Base-by-base conservation (phyloP, 2,888 invertebrate genomes). In the Eupithecia dodoneata region DNA sequence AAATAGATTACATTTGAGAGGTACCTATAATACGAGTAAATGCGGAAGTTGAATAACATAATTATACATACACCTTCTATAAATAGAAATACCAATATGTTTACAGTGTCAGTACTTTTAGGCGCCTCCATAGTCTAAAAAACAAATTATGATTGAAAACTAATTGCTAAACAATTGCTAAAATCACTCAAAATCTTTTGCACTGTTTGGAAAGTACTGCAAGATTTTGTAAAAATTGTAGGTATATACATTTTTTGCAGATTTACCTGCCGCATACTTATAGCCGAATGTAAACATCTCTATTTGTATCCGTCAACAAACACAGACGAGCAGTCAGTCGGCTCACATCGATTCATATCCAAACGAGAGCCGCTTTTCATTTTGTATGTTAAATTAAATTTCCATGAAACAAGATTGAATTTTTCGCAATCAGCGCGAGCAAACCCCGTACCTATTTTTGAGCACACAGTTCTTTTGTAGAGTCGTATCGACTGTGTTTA, bases 351-450 rank as follows among this genome's bases (percentile, higher is more conserved):
- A 92, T 94, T 94, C 94, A 95, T 95, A 94, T 93, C 92, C 91
- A 89, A 70, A 85, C 92, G 91, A 89, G 89, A 86, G 91, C 77
- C 87, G 93, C 94, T 92, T 93, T 94, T 94, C 94, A 94, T 94
- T 95, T 94, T 91, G 93, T 91, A 94, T 94, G 94, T 94, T 94
- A 94, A 95, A 95, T 95, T 94, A 94, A 95, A 95, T 95, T 94
- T 95, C 93, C 92, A 94, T 94, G 94, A 92, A 94, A 95, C 94
- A 94, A 93, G 93, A 94, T 94, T 94, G 94, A 94, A 94, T 94
- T 95, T 95, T 94, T 94, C 92, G 94, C 94, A 95, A 95, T 94
- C 94, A 95, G 89, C 91, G 90, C 90, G 88, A 87, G 87, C 86
- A 88, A 86, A 86, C 86, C 85, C 88, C 84, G 85, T 85, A 87